Evolutionary conservation across 2,113 vertebrate species (phyloP).

Genomic region (Rhegmatorhina hoffmannsi): DNA sequence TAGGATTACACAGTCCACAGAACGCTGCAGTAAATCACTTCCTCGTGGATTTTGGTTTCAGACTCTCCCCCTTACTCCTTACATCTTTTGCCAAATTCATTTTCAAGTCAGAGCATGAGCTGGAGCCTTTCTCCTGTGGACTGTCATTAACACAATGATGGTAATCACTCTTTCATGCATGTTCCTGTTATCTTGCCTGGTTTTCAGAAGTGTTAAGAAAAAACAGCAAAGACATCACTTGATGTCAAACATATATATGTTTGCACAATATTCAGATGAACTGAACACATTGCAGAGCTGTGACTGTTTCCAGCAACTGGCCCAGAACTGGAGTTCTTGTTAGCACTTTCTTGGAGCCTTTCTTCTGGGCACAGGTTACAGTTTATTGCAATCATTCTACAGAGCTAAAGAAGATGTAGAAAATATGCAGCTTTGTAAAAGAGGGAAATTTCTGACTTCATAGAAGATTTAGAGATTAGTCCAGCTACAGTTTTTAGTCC

Average conservation of each 20-base stretch:
- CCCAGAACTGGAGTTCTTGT: background rate
- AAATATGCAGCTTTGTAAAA: rapidly evolving
- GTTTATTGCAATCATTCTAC: background rate
- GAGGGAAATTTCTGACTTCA: background rate
- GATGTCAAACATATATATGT: background rate
- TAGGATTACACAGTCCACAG: background rate
- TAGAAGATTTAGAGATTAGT: background rate
- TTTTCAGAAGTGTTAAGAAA: background rate
- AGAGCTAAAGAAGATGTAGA: background rate
- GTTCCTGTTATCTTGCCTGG: background rate
- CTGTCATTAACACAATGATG: background rate
- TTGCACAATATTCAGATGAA: background rate
- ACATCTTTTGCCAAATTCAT: background rate
- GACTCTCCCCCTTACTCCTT: background rate
- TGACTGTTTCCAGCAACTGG: background rate
- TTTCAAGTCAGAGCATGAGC: background rate
- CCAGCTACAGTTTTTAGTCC: background rate
- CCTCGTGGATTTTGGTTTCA: background rate
- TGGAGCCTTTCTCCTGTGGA: background rate
- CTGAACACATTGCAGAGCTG: background rate
- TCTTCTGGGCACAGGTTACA: background rate
- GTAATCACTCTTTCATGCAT: background rate
- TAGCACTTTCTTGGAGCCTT: background rate
- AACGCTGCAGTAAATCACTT: background rate
- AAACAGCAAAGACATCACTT: background rate